Evolutionary conservation across 2,888 invertebrate species (phyloP).

Genomic region (Sisyra terminalis): DNA sequence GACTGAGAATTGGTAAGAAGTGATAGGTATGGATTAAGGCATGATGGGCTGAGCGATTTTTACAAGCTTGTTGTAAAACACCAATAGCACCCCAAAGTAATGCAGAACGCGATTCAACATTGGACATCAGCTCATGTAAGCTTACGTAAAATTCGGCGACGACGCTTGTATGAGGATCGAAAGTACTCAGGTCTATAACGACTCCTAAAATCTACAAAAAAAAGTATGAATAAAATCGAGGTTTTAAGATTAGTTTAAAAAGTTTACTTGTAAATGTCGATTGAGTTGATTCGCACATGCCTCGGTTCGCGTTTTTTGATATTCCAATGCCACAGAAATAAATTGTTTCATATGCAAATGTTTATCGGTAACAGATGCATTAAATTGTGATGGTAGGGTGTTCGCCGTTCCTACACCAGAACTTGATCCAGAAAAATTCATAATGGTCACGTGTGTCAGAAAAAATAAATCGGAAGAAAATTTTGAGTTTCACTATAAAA

Average conservation of each 20-base stretch:
- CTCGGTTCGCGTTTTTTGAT: constrained; percentile 34
- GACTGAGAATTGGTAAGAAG: constrained; percentile 46
- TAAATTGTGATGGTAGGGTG: not conserved
- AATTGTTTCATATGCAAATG: constrained; percentile 32
- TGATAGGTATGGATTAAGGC: constrained; percentile 52
- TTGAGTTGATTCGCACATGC: constrained; percentile 33
- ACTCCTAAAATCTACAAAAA: constrained; percentile 43
- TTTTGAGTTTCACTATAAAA: no score
- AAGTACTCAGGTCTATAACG: constrained; percentile 43
- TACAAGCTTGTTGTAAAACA: constrained; percentile 43
- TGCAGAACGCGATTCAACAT: constrained; percentile 34
- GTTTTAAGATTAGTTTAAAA: not conserved
- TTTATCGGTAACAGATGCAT: constrained; percentile 6
- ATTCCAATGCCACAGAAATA: constrained; percentile 34
- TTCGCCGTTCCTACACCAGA: constrained; percentile 1
- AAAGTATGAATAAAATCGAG: not conserved
- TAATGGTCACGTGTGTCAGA: no score
- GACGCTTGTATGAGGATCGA: constrained; percentile 45
- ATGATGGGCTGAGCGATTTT: constrained; percentile 41
- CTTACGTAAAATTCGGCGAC: constrained; percentile 50
- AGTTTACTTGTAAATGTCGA: constrained; percentile 33
- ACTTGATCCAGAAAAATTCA: not conserved
- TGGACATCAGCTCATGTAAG: constrained; percentile 45
- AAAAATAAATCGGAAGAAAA: no score
- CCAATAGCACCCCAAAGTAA: constrained; percentile 48